A percentile compares a stretch with the other conserved stretches of the same genome.
phyloP scores from a whole-genome alignment of 2,113 vertebrate species.

The Progne subis region DNA sequence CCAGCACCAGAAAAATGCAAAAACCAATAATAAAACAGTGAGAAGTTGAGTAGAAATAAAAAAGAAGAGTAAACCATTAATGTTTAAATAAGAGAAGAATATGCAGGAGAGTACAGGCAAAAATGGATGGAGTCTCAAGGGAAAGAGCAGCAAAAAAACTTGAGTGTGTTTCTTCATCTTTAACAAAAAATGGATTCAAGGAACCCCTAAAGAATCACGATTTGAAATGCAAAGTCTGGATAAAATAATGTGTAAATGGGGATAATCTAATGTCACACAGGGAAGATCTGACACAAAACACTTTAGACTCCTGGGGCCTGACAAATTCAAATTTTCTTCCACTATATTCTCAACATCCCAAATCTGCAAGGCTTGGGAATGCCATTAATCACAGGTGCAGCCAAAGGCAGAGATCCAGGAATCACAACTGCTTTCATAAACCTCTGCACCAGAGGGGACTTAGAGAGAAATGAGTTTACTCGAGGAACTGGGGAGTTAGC shows the following conservation, averaged over 20 bases:
- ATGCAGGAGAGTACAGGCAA: not conserved
- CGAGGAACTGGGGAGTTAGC: not conserved
- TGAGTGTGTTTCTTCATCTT: not conserved
- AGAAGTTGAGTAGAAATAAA: not conserved
- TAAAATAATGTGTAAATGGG: not conserved
- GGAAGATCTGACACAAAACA: not conserved
- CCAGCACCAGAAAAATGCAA: not conserved
- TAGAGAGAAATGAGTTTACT: not conserved
- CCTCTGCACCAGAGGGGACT: not conserved
- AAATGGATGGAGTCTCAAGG: not conserved
- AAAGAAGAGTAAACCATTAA: not conserved
- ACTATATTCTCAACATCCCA: not conserved
- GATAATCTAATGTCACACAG: not conserved
- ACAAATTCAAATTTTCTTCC: not conserved
- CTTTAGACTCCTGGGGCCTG: not conserved
- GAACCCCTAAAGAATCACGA: not conserved
- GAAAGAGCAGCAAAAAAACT: not conserved
- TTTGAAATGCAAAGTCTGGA: not conserved
- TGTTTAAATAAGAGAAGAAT: not conserved
- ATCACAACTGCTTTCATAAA: not conserved
- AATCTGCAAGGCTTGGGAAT: not conserved
- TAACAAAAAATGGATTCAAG: not conserved
- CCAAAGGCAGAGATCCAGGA: constrained; percentile 8
- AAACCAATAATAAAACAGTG: not conserved
- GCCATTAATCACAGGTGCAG: not conserved